Evolutionary conservation across 1,140 invertebrate species (phyloP), one percentile per base, ranked within the genome.

Genomic region (Microplitis mediator): DNA sequence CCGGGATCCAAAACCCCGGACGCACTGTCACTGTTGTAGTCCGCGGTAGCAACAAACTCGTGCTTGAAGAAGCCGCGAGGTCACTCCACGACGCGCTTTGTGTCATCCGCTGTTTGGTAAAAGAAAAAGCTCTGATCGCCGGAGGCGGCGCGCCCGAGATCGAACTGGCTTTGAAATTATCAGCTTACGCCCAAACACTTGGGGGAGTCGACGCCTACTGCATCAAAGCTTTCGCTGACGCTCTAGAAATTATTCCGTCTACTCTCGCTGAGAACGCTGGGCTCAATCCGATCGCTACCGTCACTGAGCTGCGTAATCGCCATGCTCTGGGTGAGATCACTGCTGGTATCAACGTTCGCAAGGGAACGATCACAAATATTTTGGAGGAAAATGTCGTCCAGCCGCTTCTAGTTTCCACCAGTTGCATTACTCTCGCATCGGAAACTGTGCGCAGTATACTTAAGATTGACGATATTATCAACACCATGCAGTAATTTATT

Each of bases 221-320:
- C 82, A 92, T 95, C 74, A 90, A 94, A 75, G 97, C 96, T 1
- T 99, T 96, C 89, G 97, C 98, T 6, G 95, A 98, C 84, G 97
- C 98, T 1, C 88, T 99, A 31, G 97, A 99, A 88, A 93, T 86
- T 3, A 95, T 99, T 82, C 98, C 98, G 3, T 98, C 93, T 64
- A 99, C 98, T 3, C 88, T 99, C 66, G 97, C 98, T n/a, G 98
- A 99, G 88, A 99, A 99, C 87, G 98, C 98, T 32, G 98, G 98
- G n/a, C 88, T 99, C 2, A 99, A 98, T 88, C 94, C 98, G 0
- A 99, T 99, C 83, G 90, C 94, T 62, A 99, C 98, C 0, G 98
- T 99, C 0, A 99, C 98, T 0, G 97, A 99, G 86, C 89, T 99
- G 66, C 91, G 98, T 69, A 98, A 97, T 82, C 91, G 94, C 80